Evolutionary conservation across 1,140 invertebrate species (phyloP), one percentile per base, ranked within the genome.

Genomic region (Pomacea maculata): DNA sequence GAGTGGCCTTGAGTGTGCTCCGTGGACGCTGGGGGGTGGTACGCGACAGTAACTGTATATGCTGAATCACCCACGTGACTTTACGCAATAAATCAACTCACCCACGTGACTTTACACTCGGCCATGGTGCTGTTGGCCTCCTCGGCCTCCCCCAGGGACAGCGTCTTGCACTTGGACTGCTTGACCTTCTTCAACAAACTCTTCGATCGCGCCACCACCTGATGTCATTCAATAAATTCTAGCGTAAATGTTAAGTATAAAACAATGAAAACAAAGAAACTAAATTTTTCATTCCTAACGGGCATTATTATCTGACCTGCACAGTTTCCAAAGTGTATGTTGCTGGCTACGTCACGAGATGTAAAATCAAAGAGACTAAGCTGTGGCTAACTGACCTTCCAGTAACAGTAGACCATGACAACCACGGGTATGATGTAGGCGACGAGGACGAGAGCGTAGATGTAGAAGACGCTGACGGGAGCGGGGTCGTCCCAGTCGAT

Each of bases 401-500:
- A n/a, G 68, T 79, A 80, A 29, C 78, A 80, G 70, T 80, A 80
- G 15, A 55, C 19, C 78, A 80, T 80, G 78, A 74, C 15, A 70
- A 19, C 71, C 17, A 74, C 67, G 70, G 70, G 78, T 6, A 73
- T 7, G 45, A 80, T 8, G 71, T 74, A 80, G 55, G 70, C 70
- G 70, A 80, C 25, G 52, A 80, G 11, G 78, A 80, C 55, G 71
- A 80, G 78, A 17, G 63, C 29, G 57, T 74, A 80, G 61, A 67
- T 83, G 81, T 83, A 86, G 52, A 82, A 61, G 15, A 77, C 65
- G 65, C 63, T 81, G 17, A 71, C 12, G 57, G 78, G 64, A 5
- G 61, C 17, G 1, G 67, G 61, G 64, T 80, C 79, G 10, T 54
- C 70, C 89, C 89, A 90, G 75, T 89, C 84, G 57, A 90, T 83